Evolutionary conservation across 2,888 invertebrate genomes (phyloP).

Genomic region (Microchrysa polita): DNA sequence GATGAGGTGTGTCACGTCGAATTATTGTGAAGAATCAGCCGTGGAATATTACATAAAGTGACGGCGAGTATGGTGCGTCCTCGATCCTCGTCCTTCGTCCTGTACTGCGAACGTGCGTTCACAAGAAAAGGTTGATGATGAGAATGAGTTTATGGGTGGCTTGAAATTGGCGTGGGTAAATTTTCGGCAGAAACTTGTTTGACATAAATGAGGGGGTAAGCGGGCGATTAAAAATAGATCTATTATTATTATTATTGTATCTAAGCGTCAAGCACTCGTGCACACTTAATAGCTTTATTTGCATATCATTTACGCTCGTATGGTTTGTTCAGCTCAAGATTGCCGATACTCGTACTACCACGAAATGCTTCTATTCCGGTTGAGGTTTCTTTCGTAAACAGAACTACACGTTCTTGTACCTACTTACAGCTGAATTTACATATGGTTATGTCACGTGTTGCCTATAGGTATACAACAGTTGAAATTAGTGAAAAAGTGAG

Average conservation of each 20-base stretch:
- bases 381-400: slow-evolving; percentile 13
- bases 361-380: slow-evolving; percentile 30
- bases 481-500: neutral
- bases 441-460: slow-evolving; percentile 15
- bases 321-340: slow-evolving; percentile 6
- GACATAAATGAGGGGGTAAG: neutral
- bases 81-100: too few relatives aligned
- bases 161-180: neutral
- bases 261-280: slow-evolving; percentile 26
- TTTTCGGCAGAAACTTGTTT: neutral
- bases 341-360: too few relatives aligned
- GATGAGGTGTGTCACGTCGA: slow-evolving; percentile 39
- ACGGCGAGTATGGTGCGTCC: neutral
- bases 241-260: slow-evolving; percentile 17
- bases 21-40: slow-evolving; percentile 12
- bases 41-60: neutral
- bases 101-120: neutral
- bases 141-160: neutral
- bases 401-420: neutral
- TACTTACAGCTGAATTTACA: neutral
- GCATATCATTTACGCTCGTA: slow-evolving; percentile 40
- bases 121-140: neutral
- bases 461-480: neutral
- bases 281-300: slow-evolving; percentile 34
- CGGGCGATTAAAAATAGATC: slow-evolving; percentile 15